phyloP scores from a whole-genome alignment of 2,113 vertebrate species.

The Candoia aspera region DNA sequence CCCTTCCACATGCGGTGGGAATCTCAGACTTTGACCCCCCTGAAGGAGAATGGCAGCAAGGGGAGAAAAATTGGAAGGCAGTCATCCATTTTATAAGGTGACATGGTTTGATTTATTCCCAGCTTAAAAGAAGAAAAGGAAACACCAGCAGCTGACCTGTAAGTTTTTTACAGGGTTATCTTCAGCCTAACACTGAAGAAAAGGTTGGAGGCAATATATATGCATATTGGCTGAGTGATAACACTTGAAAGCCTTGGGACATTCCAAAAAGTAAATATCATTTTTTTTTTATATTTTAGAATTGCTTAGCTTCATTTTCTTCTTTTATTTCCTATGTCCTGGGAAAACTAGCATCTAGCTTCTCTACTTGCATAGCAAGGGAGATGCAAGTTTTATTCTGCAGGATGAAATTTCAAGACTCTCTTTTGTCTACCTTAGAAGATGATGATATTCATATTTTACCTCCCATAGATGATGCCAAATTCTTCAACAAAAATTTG shows the following conservation, averaged over 20 bases:
- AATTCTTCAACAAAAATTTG: background rate
- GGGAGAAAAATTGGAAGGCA: constrained; percentile 46
- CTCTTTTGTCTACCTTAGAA: background rate
- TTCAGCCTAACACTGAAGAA: constrained; percentile 60
- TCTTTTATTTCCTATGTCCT: no score
- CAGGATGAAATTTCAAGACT: background rate
- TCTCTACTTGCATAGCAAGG: background rate
- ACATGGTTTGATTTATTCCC: constrained; percentile 53
- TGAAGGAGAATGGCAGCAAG: constrained; percentile 39
- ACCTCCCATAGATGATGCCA: background rate
- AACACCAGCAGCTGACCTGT: constrained; percentile 54
- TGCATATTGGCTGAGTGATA: constrained; percentile 48
- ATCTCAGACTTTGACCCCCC: constrained; percentile 38
- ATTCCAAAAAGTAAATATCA: constrained; percentile 35
- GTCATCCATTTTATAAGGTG: constrained; percentile 69
- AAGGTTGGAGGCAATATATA: constrained; percentile 2
- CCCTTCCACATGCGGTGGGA: background rate
- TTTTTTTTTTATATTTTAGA: constrained; percentile 32
- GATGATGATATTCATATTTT: background rate
- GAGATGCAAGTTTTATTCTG: constrained; percentile 24
- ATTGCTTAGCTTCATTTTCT: background rate
- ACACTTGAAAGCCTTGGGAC: constrained; percentile 46
- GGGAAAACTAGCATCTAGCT: background rate
- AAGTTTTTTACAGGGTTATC: constrained; percentile 62
- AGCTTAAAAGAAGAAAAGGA: constrained; percentile 34